These are phyloP conservation scores for Drosophila algonquin DNA, from an alignment of 2,888 invertebrate species.

Conservation along the genomic window DNA sequence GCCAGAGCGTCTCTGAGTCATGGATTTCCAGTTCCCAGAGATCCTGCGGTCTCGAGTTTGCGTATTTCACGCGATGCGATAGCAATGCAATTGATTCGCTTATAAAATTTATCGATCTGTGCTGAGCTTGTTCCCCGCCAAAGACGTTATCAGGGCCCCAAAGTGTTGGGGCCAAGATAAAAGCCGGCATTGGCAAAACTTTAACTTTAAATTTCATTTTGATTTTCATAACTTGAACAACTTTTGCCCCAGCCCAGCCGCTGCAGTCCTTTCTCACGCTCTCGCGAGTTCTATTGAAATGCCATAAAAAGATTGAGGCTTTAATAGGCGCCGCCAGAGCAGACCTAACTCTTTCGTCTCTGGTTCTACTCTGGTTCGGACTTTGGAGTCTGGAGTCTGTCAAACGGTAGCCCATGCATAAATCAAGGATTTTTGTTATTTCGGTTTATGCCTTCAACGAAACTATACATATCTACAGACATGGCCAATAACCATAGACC, in stretches of 20 bases:
- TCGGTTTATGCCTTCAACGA: slow-evolving; percentile 41
- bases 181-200: slow-evolving; percentile 32
- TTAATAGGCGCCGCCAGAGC: slow-evolving; percentile 73
- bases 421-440: slow-evolving; percentile 71
- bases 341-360: slow-evolving; percentile 15
- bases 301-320: slow-evolving; percentile 77
- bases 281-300: slow-evolving; percentile 75
- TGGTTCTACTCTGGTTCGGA: neutral
- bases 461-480: slow-evolving; percentile 9
- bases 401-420: slow-evolving; percentile 78
- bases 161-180: slow-evolving; percentile 65
- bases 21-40: slow-evolving; percentile 9
- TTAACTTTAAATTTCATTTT: slow-evolving; percentile 46
- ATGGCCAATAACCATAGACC: slow-evolving; percentile 10
- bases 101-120: slow-evolving; percentile 79
- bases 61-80: slow-evolving; percentile 78
- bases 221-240: slow-evolving; percentile 65
- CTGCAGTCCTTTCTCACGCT: slow-evolving; percentile 69
- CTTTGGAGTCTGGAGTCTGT: slow-evolving; percentile 51
- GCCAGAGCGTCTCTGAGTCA: slow-evolving; percentile 33
- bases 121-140: slow-evolving; percentile 28
- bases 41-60: slow-evolving; percentile 19
- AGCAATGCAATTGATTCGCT: slow-evolving; percentile 80
- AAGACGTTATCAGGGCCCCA: slow-evolving; percentile 58
- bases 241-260: slow-evolving; percentile 2